Base-by-base conservation (phyloP, 2,888 invertebrate species). In the Lasioglossum zephyrum region DNA sequence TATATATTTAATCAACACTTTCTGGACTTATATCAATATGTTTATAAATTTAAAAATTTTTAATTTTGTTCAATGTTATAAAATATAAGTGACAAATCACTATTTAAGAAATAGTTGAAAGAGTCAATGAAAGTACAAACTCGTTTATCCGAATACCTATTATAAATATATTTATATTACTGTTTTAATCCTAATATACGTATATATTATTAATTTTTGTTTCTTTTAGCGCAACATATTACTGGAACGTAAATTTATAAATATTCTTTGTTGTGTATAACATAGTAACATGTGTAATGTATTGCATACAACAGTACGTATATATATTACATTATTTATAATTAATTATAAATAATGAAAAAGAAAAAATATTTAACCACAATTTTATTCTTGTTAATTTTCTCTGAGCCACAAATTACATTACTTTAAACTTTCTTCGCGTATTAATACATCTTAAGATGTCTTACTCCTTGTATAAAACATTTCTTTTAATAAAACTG, bases 71-170 rank as follows among this genome's bases (percentile, higher is more conserved):
- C 13, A 47, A 84, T 66, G 36, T 77, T 53, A 18, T 47, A 84
- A 84, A 73, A 22, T 66, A n/a, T 44, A 81, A 77, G n/a, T 77
- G 49, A 36, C 66, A 39, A 84, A 73, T 77, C 73, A 41, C 53
- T 81, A 81, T 81, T 66, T 44, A 69, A 73, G 47, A 63, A 73
- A 36, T 81, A 81, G 47, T 77, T 73, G 13, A 74, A 82, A 75
- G 60, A 70, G 73, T 69, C 16, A 73, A 81, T 73, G 57, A 73
- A 77, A 77, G 81, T 77, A 81, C 31, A 84, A 84, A 84, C 82
- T 84, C 84, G 82, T 84, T 81, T 84, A 84, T 84, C 69, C 73
- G 73, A 77, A 81, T 81, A 66, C 57, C 22, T 69, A 39, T 73
- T 60, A 36, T 73, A 73, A 36, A 36, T 36, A 69, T 70, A 47